Evolutionary conservation across 2,888 invertebrate species (phyloP).

Genomic region (Pocota personata): DNA sequence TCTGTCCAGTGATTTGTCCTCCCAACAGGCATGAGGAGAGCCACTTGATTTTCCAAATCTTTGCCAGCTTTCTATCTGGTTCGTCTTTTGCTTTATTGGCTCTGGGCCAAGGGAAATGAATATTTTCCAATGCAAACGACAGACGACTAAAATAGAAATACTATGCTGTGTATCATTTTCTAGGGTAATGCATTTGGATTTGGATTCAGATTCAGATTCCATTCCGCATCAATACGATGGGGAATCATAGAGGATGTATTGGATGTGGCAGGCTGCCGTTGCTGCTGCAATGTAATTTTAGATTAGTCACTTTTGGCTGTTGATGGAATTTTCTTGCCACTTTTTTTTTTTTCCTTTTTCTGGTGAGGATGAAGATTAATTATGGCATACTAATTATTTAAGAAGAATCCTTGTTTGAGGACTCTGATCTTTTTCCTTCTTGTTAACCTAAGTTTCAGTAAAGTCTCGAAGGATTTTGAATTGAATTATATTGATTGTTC

Average conservation of each 20-base stretch:
- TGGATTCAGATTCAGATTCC: slow-evolving; percentile 41
- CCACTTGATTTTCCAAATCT: slow-evolving; percentile 23
- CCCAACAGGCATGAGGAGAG: background rate
- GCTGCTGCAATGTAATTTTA: slow-evolving; percentile 44
- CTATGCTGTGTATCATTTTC: slow-evolving; percentile 37
- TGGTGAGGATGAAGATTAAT: slow-evolving; percentile 12
- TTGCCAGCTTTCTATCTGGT: background rate
- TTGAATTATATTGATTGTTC: background rate
- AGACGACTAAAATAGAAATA: slow-evolving; percentile 56
- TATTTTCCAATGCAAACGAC: slow-evolving; percentile 55
- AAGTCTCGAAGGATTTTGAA: background rate
- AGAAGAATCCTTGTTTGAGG: background rate
- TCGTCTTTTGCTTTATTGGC: slow-evolving; percentile 30
- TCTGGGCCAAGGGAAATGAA: slow-evolving; percentile 54
- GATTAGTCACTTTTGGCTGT: slow-evolving; percentile 22
- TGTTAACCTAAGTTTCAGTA: background rate
- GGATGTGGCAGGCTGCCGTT: background rate
- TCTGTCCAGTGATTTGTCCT: slow-evolving; percentile 9
- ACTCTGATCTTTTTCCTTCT: background rate
- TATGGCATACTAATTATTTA: slow-evolving; percentile 51
- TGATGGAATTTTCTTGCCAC: slow-evolving; percentile 24
- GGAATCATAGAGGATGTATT: background rate
- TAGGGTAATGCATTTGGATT: slow-evolving; percentile 52
- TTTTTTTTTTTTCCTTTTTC: background rate
- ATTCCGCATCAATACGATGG: slow-evolving; percentile 9